Conservation (phyloP, 2,113 vertebrate genomes). For the Phrynosoma platyrhinos region DNA sequence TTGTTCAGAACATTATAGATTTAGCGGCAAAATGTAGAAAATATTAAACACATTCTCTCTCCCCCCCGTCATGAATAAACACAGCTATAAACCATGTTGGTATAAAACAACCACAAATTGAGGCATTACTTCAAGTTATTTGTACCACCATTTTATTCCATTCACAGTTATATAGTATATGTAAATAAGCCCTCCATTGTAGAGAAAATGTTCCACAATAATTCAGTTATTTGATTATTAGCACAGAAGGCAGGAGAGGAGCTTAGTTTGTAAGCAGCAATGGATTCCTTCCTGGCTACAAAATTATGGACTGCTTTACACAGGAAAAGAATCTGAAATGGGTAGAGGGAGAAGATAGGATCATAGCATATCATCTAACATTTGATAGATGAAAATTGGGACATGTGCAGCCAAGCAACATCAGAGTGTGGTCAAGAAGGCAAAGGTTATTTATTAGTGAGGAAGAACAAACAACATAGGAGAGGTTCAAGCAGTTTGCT, state of each 20-base stretch:
- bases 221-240: constrained; percentile 64
- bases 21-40: not conserved
- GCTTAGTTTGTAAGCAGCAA: constrained; percentile 18
- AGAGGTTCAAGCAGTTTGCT: too few relatives aligned
- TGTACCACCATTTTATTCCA: constrained; percentile 69
- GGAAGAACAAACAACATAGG: too few relatives aligned
- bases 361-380: too few relatives aligned
- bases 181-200: constrained; percentile 66
- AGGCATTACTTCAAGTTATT: constrained; percentile 72
- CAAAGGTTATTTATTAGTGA: too few relatives aligned
- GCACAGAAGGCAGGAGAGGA: constrained; percentile 17
- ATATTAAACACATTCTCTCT: not conserved
- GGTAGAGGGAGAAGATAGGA: not conserved
- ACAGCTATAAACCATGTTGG: constrained; percentile 64
- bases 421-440: too few relatives aligned
- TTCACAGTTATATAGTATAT: constrained; percentile 72
- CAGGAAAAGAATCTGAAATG: not conserved
- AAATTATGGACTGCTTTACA: constrained; percentile 52
- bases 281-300: constrained; percentile 45
- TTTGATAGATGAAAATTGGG: too few relatives aligned
- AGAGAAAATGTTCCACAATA: constrained; percentile 66
- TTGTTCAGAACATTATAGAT: not conserved
- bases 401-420: too few relatives aligned
- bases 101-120: constrained; percentile 69
- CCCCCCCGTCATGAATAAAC: constrained; percentile 52